Base-by-base conservation (phyloP, 2,113 vertebrate species). In the Coryphaenoides rupestris region DNA sequence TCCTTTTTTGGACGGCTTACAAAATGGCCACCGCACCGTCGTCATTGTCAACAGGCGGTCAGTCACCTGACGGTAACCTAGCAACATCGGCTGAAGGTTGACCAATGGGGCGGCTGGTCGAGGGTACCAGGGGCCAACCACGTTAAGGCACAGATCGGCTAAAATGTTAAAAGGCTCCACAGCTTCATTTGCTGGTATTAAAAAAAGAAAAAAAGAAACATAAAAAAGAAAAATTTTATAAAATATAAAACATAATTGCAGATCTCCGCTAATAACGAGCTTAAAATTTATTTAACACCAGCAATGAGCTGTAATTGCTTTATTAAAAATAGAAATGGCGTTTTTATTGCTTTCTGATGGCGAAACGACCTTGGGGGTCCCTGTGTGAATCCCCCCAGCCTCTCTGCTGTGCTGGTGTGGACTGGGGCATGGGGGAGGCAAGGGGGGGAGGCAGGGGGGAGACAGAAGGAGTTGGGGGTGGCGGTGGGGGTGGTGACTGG, bases 231-330 rank as follows among this genome's bases (percentile, higher is more conserved):
- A 66, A 54, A 14, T 46, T 60, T n/a, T 2, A 47, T 21, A 55
- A 75, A 81, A 74, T 80, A 67, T 62, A 52, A 77, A 63, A 55
- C 67, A 28, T 3, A 70, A 76, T 84, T 73, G 62, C 73, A 70
- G 65, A 80, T 67, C 75, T 71, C 73, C 68, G 49, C 66, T 86
- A 77, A 82, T 81, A 72, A 73, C 77, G 80, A 84, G 79, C 69
- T 72, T 77, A 21, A 75, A 82, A 83, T 81, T 80, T 83, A 85
- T 82, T 82, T 76, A 85, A 83, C 58, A n/a, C 63, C 63, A 15
- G 78, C 66, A 75, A 83, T 85, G 77, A 87, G 77, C 78, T 81
- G 77, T 81, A 84, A 88, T 84, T 81, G 81, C 80, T 86, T 88
- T 84, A 82, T 84, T 83, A 84, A 82, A 86, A 83, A 77, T 76